Evolutionary conservation across 2,888 invertebrate species (phyloP).

Genomic region (Margaritifera margaritifera): DNA sequence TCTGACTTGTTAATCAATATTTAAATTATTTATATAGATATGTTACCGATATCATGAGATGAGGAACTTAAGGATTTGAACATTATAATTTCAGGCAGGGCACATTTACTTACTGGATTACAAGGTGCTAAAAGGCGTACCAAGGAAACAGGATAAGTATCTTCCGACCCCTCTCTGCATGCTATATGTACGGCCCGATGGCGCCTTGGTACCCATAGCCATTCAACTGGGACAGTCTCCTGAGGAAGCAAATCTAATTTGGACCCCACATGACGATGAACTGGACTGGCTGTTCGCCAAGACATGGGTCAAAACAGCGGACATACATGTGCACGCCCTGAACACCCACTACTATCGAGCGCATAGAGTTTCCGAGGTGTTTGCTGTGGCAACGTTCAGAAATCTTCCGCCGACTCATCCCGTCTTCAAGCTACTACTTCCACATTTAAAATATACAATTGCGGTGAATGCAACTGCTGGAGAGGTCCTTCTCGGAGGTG

Average conservation of each 20-base stretch:
- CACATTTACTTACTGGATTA: conserved; percentile 35
- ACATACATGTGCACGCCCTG: conserved; percentile 30
- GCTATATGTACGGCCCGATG: conserved; percentile 29
- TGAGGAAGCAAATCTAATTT: conserved; percentile 29
- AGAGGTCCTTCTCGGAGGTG: conserved; percentile 23
- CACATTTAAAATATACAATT: conserved; percentile 25
- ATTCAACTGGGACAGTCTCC: conserved; percentile 31
- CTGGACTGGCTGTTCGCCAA: conserved; percentile 34
- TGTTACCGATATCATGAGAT: no score
- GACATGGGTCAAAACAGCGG: conserved; percentile 29
- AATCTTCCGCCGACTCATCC: conserved; percentile 36
- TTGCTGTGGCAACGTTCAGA: conserved; percentile 23
- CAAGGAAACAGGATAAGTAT: conserved; percentile 8
- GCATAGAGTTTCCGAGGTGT: conserved; percentile 29
- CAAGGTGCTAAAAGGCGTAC: conserved; percentile 18
- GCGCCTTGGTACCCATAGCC: conserved; percentile 34
- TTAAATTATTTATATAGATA: no score
- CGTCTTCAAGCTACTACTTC: conserved; percentile 30
- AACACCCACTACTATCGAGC: conserved; percentile 24
- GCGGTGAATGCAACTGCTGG: conserved; percentile 25
- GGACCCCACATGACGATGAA: conserved; percentile 32
- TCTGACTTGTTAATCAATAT: no score
- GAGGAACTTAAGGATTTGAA: background rate
- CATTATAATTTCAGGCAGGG: conserved; percentile 22
- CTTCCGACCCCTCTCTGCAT: conserved; percentile 28